Evolutionary conservation across 1,140 invertebrate genomes (phyloP), one percentile per base, ranked within the genome.

Genomic region (Eupristina koningsbergeri): DNA sequence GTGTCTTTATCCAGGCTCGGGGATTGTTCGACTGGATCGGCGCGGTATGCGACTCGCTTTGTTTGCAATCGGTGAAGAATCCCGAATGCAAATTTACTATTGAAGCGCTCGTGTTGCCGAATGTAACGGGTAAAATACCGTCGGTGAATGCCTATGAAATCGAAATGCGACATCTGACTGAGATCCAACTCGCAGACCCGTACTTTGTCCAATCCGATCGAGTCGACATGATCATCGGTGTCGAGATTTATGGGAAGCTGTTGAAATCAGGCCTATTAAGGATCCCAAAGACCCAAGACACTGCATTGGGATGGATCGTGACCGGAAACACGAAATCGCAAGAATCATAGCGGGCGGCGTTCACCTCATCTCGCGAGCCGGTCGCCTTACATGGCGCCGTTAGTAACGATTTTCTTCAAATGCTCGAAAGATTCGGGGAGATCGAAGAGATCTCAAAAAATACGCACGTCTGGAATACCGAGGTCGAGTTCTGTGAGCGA

Each of bases 281-380:
- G 19, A 61, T 84, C 17, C 76, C 61, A 5, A 9, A 29, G 26
- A 58, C 81, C 6, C 13, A 90, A 86, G 77, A 89, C 22, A 90
- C 88, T 0, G 80, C 78, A 31, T 39, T 89, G 29, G 88, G 89
- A 5, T 89, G 87, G 88, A 83, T 89, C 50, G 71, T 67, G 19
- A n/a, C n/a, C n/a, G n/a, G n/a, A n/a, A n/a, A n/a, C n/a, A n/a
- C n/a, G n/a, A n/a, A n/a, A n/a, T n/a, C 29, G 8, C 8, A 34
- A 3, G 29, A 6, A 9, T 67, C 64, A 67, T 3, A 31, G 64
- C 89, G 19, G 87, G 86, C 50, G 89, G 89, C 11, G 19, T 19
- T 11, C 9, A 11, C 50, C 19, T 53, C 50, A 53, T 53, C 19
- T 19, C 9, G 19, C 9, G 19, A 9, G 50, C 50, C 50, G 50